Base-by-base conservation (phyloP, 2,113 vertebrate genomes). In the Blennius ocellaris region DNA sequence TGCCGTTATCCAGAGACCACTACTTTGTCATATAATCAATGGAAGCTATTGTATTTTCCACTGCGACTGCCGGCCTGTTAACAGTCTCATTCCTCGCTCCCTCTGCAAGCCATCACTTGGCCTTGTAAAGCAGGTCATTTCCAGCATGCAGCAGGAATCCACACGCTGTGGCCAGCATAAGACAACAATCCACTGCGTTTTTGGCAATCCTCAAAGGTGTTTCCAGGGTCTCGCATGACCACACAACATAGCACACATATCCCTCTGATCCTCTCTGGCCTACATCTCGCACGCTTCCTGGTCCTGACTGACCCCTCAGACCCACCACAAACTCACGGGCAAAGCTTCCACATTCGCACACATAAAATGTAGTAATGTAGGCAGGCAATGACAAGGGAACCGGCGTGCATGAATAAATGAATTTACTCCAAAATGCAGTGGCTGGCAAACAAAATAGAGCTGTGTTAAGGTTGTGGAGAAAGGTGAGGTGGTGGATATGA, bases 221-320 rank as follows among this genome's bases (percentile, higher is more conserved):
- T 88, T 60, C 74, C 47, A 74, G 77, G 82, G 84, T 85, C 83
- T 89, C 66, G 57, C 74, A 53, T 59, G 67, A 79, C 83, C 76
- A 75, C 85, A 88, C 63, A 76, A 71, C 78, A 78, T 79, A 66
- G 73, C 74, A 69, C 58, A 77, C 82, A 79, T 77, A 79, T 78
- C 81, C 85, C 62, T 62, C 56, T 62, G 79, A 88, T 87, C 78
- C 74, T 62, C 74, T 62, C 21, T 30, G 56, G 81, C 10, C 65
- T 70, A 67, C 37, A 17, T 59, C 66, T 83, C 85, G 76, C 78
- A 57, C 3, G 15, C 8, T 16, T 66, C 73, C 82, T 50, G 45
- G 66, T 61, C 51, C 55, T 0, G 39, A 66, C 60, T 50, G 74
- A 88, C 69, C 87, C 53, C 60, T 71, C 43, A 68, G 78, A 87